These are phyloP conservation scores for Pelecanoides urinatrix DNA, from an alignment of 2,113 vertebrate species.

Conservation along the genomic window DNA sequence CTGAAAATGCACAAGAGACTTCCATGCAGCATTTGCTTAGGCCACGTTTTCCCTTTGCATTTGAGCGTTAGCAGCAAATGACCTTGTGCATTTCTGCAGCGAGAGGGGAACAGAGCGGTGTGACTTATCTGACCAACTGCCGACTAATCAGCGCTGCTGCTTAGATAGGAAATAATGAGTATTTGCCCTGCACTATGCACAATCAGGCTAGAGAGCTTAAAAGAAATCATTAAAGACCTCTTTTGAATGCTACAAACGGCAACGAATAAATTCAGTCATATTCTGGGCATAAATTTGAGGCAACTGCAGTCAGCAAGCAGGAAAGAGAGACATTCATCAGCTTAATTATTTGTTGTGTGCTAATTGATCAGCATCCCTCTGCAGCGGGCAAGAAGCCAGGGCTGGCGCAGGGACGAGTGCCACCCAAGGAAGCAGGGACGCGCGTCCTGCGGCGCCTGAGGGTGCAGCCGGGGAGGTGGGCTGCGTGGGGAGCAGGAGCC, in stretches of 20 bases:
- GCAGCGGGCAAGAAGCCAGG: background rate
- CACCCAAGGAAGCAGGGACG: background rate
- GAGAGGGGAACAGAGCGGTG: background rate
- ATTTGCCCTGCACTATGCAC: constrained; percentile 19
- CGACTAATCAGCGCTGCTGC: constrained; percentile 9
- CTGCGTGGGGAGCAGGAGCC: background rate
- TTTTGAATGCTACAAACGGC: background rate
- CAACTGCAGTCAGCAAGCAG: background rate
- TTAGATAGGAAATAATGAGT: constrained; percentile 51
- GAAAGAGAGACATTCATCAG: constrained; percentile 25
- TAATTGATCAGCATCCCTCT: constrained; percentile 2
- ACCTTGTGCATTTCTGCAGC: constrained; percentile 22
- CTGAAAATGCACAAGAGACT: background rate
- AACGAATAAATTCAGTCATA: constrained; percentile 18
- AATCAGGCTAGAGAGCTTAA: constrained; percentile 34
- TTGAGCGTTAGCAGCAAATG: background rate
- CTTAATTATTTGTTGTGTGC: constrained; percentile 14
- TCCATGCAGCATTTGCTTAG: background rate
- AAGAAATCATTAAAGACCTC: constrained; percentile 53
- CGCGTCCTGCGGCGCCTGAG: rapidly evolving
- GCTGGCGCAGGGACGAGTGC: background rate
- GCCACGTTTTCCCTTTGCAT: background rate
- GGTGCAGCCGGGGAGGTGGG: background rate
- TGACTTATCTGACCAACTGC: constrained; percentile 52
- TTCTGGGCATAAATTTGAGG: constrained; percentile 28